Evolutionary conservation across 2,888 invertebrate genomes (phyloP).

Genomic region (Lycophotia porphyrea): DNA sequence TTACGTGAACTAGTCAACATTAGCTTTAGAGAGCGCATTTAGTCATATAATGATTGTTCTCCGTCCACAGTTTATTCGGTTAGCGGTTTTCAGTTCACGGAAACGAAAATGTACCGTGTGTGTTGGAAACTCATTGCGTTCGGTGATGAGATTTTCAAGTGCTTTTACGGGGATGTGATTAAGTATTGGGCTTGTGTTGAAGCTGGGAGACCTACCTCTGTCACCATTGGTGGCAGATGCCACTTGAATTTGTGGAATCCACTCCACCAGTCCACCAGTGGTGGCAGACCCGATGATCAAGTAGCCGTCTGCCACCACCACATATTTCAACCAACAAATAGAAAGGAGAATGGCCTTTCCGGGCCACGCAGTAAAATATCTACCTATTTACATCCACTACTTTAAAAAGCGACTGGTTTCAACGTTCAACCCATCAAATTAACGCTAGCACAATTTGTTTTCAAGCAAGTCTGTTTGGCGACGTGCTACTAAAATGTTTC

Average conservation of each 20-base stretch:
- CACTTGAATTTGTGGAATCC: not conserved
- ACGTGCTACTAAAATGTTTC: constrained; percentile 43
- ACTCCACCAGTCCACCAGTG: too few relatives aligned
- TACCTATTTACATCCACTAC: not conserved
- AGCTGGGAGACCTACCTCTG: too few relatives aligned
- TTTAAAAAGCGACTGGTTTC: not conserved
- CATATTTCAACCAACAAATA: not conserved
- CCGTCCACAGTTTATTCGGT: constrained; percentile 39
- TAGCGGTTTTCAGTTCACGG: constrained; percentile 27
- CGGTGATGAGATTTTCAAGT: constrained; percentile 7
- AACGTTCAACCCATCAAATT: not conserved
- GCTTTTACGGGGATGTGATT: not conserved
- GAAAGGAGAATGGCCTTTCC: not conserved
- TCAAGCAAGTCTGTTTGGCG: constrained; percentile 11
- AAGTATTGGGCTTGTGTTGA: not conserved
- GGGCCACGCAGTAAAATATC: too few relatives aligned
- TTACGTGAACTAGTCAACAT: constrained; percentile 47
- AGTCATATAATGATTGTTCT: constrained; percentile 38
- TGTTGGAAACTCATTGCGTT: constrained; percentile 28
- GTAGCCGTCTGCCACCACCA: not conserved
- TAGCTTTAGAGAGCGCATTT: constrained; percentile 40
- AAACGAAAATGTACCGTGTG: constrained; percentile 36
- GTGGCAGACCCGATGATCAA: not conserved
- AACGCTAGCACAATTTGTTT: constrained; percentile 26
- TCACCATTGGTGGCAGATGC: not conserved